These are phyloP conservation scores for Drosophila subsilvestris DNA, from an alignment of 2,888 invertebrate genomes.

Conservation along the genomic window DNA sequence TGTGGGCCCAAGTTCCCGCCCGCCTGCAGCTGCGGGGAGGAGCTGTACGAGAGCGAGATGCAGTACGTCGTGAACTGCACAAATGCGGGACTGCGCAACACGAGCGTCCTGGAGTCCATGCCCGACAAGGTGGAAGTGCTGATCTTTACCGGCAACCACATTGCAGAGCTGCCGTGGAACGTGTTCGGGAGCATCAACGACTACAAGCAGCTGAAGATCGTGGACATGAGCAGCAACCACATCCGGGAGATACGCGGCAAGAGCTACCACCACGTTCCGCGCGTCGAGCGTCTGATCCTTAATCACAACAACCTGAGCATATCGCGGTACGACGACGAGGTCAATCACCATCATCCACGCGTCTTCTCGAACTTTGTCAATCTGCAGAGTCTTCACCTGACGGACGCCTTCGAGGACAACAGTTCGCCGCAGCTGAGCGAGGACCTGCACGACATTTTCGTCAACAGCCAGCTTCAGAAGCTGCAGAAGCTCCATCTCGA, in stretches of 20 bases:
- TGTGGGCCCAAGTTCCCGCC: constrained; percentile 85
- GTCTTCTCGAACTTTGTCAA: constrained; percentile 89
- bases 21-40: constrained; percentile 86
- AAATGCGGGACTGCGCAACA: constrained; percentile 86
- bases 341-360: constrained; percentile 87
- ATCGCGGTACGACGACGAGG: constrained; percentile 85
- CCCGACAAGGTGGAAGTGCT: constrained; percentile 88
- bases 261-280: constrained; percentile 89
- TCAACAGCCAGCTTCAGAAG: constrained; percentile 87
- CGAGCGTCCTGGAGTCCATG: constrained; percentile 86
- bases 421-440: constrained; percentile 86
- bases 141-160: constrained; percentile 89
- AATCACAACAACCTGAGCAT: constrained; percentile 89
- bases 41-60: constrained; percentile 85
- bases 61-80: constrained; percentile 90
- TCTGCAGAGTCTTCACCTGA: constrained; percentile 89
- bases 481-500: constrained; percentile 90
- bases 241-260: constrained; percentile 90
- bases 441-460: constrained; percentile 89
- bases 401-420: constrained; percentile 89
- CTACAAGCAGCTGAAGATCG: constrained; percentile 86
- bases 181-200: constrained; percentile 88
- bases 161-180: constrained; percentile 88
- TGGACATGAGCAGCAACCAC: constrained; percentile 90
- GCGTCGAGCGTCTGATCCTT: constrained; percentile 88